Conservation (phyloP, 2,888 invertebrate genomes). For the Sinotaia quadrata region DNA sequence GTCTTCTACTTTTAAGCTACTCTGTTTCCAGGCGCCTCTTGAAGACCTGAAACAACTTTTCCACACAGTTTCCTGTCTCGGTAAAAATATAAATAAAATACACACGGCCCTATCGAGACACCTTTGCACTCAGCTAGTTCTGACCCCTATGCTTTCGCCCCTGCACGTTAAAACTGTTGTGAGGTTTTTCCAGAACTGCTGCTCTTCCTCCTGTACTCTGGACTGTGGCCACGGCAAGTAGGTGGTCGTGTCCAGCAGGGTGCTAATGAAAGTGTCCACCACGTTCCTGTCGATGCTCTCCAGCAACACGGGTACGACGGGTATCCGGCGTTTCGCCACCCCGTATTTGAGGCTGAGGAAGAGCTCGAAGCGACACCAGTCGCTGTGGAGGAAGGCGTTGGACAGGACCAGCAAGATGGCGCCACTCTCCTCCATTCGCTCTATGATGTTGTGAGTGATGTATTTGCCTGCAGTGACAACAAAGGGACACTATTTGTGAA, state of each 20-base stretch:
- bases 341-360: slow-evolving; percentile 7
- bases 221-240: not conserved
- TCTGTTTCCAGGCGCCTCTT: too few species aligned
- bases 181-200: not conserved
- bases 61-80: too few species aligned
- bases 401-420: slow-evolving; percentile 15
- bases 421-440: slow-evolving; percentile 16
- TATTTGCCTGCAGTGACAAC: slow-evolving; percentile 1
- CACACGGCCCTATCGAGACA: too few species aligned
- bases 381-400: slow-evolving; percentile 18
- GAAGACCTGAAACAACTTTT: too few species aligned
- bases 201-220: not conserved
- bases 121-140: too few species aligned
- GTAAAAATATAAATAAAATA: too few species aligned
- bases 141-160: too few species aligned
- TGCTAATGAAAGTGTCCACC: slow-evolving; percentile 3
- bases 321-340: not conserved
- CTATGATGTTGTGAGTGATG: slow-evolving; percentile 27
- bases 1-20: too few species aligned
- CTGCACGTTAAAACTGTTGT: too few species aligned
- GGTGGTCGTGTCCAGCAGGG: slow-evolving; percentile 1
- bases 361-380: slow-evolving; percentile 26
- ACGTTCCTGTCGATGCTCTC: not conserved
- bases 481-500: not conserved
- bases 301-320: not conserved